phyloP scores from a whole-genome alignment of 2,797 vertebrate genomes.

The Gambelia wislizenii region DNA sequence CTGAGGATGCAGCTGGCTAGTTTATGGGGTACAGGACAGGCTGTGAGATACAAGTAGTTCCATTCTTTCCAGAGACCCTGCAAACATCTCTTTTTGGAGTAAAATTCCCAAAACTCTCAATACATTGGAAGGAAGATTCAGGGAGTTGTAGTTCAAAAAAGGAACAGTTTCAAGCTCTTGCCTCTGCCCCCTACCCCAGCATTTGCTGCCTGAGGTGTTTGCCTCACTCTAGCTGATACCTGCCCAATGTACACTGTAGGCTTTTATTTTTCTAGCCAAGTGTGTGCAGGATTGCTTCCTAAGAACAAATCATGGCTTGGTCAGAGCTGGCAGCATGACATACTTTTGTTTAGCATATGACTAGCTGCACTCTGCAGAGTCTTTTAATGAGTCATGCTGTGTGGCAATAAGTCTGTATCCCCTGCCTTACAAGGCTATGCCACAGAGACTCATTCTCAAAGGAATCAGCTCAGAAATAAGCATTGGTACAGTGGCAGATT shows the following conservation, averaged over 20 bases:
- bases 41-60: background rate
- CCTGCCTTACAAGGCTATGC: background rate
- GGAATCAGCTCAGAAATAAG: slow-evolving; percentile 20
- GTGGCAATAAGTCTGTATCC: background rate
- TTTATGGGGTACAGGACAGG: background rate
- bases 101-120: no score
- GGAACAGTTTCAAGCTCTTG: no score
- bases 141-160: no score
- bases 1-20: background rate
- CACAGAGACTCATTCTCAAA: slow-evolving; percentile 43
- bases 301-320: background rate
- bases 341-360: background rate
- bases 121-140: no score
- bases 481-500: slow-evolving; percentile 54
- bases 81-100: no score
- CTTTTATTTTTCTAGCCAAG: background rate
- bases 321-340: background rate
- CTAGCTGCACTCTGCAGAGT: background rate
- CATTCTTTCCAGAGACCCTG: no score
- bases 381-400: background rate
- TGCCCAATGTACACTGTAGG: background rate
- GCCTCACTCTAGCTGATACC: background rate
- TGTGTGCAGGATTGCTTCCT: background rate
- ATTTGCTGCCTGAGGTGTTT: background rate
- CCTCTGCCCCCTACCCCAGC: no score